phyloP scores from a whole-genome alignment of 2,888 invertebrate species.

The Metallyticus violacea region DNA sequence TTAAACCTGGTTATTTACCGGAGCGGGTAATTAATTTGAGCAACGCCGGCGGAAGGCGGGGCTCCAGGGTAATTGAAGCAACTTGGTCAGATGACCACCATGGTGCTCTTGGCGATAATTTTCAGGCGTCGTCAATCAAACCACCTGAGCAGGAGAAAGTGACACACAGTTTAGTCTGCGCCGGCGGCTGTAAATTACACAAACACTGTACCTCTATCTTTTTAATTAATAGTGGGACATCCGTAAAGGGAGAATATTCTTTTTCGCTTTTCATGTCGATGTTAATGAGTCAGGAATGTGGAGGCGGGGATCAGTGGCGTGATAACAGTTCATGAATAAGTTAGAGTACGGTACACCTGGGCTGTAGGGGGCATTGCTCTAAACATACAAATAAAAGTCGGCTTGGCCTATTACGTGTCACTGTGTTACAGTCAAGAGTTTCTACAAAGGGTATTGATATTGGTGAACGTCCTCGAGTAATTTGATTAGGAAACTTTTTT shows the following conservation, averaged over 20 bases:
- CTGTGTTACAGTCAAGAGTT: too few species aligned
- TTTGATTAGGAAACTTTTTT: too few species aligned
- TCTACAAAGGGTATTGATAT: too few species aligned
- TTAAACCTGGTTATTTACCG: background rate
- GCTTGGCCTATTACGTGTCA: too few species aligned
- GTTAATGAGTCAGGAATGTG: background rate
- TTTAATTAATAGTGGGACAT: background rate
- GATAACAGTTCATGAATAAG: background rate
- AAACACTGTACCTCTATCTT: background rate
- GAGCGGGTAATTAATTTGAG: background rate
- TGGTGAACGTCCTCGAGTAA: too few species aligned
- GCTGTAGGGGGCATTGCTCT: background rate
- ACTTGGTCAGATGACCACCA: background rate
- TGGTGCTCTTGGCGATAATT: background rate
- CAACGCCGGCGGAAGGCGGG: background rate
- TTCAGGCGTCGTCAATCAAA: background rate
- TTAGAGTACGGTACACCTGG: too few species aligned
- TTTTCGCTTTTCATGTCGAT: background rate
- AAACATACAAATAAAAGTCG: too few species aligned
- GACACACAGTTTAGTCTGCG: background rate
- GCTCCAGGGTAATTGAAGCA: background rate
- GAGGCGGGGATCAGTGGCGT: background rate
- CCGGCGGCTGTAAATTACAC: background rate
- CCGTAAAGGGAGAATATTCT: background rate
- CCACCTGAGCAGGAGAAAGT: background rate